Conservation (phyloP, 2,113 vertebrate species). For the Raja brachyura region DNA sequence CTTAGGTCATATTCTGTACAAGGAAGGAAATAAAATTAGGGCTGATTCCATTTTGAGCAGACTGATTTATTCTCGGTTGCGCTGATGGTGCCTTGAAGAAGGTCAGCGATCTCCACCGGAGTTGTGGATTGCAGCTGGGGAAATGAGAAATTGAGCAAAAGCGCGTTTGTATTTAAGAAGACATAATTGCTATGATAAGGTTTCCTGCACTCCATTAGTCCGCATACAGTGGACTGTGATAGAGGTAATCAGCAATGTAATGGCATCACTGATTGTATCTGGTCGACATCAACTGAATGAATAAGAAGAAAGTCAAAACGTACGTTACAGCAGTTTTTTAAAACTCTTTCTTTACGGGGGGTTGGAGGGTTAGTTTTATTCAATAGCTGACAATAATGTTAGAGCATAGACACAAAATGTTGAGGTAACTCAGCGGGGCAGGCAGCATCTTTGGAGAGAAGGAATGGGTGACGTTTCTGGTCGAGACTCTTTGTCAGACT, state of each 20-base stretch:
- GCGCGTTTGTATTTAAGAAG: conserved; percentile 16
- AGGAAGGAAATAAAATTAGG: background rate
- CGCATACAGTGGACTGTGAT: background rate
- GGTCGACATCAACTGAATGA: background rate
- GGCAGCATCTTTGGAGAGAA: no score
- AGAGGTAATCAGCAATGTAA: conserved; percentile 17
- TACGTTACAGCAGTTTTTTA: background rate
- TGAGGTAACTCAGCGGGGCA: no score
- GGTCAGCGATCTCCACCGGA: background rate
- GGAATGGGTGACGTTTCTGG: no score
- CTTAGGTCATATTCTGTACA: background rate
- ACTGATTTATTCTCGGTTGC: background rate
- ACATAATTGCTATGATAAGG: conserved; percentile 26
- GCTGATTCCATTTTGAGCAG: background rate
- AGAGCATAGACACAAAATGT: no score
- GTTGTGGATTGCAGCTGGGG: background rate
- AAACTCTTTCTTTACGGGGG: no score
- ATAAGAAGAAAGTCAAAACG: conserved; percentile 2
- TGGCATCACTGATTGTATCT: conserved; percentile 22
- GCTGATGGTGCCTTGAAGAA: background rate
- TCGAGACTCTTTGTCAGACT: no score
- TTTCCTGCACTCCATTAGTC: background rate
- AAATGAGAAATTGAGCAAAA: background rate
- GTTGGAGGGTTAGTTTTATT: no score
- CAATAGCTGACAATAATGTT: no score